These are phyloP conservation scores for Diadema setosum DNA, from an alignment of 35 echinoderm and acorn worm genomes.

Conservation along the genomic window DNA sequence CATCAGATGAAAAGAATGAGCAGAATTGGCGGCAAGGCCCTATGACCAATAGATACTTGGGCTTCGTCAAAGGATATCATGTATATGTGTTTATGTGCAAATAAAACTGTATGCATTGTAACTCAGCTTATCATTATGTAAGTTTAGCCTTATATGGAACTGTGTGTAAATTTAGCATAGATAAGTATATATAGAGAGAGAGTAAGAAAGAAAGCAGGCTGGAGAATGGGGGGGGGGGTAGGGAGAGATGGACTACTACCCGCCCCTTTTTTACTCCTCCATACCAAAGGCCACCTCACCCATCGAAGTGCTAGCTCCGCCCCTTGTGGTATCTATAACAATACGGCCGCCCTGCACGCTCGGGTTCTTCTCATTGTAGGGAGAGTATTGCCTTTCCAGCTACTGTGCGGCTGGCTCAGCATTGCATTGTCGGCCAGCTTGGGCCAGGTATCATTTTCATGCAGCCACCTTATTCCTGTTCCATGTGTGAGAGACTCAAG, in stretches of 20 bases:
- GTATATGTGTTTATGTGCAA: no score
- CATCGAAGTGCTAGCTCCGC: not conserved
- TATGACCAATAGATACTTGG: not conserved
- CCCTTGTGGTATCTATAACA: slow-evolving; percentile 13
- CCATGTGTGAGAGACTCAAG: no score
- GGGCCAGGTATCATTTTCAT: not conserved
- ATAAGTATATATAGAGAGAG: no score
- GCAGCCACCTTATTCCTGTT: slow-evolving; percentile 19
- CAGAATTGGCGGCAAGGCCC: not conserved
- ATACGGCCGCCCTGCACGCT: not conserved
- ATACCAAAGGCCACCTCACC: not conserved
- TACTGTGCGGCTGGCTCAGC: not conserved
- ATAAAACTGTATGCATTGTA: no score
- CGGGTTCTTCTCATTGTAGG: not conserved
- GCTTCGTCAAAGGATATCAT: not conserved
- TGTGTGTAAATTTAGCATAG: no score
- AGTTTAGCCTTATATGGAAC: no score
- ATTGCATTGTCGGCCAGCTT: not conserved
- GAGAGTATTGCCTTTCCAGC: slow-evolving; percentile 7
- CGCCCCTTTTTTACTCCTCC: not conserved
- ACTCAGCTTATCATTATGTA: no score
- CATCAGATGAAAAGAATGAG: no score
- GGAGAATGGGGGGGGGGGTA: not conserved
- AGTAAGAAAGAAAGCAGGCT: no score
- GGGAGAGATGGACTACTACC: not conserved